Conservation (phyloP, 2,113 vertebrate genomes). For the Ceyx melanurus region DNA sequence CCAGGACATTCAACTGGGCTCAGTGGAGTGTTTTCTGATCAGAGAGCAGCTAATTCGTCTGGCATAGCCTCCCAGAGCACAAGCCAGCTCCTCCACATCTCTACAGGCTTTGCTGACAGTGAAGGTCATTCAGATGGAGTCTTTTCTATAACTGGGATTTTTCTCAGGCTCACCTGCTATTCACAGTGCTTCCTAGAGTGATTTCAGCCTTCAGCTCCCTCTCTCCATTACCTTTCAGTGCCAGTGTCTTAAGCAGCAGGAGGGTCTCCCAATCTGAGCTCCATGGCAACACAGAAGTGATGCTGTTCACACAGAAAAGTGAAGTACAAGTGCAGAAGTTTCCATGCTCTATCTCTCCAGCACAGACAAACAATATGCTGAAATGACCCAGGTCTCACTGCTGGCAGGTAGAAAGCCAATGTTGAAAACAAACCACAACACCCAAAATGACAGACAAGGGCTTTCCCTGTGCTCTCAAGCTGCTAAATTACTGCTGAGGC, state of each 20-base stretch:
- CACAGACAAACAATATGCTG: neutral
- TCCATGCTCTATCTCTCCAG: neutral
- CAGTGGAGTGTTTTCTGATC: neutral
- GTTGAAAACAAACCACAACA: neutral
- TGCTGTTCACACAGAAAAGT: neutral
- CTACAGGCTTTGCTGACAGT: too few relatives aligned
- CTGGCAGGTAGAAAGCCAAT: neutral
- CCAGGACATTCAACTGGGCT: neutral
- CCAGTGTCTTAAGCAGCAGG: neutral
- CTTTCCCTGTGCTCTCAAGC: neutral
- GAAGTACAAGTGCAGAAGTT: neutral
- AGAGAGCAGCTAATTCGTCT: neutral
- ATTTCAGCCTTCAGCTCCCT: neutral
- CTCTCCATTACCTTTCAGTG: neutral
- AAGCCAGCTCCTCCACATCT: neutral
- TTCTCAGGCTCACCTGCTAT: neutral
- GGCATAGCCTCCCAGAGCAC: neutral
- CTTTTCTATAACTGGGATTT: neutral
- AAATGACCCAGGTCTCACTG: neutral
- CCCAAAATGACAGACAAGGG: neutral
- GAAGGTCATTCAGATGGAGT: neutral
- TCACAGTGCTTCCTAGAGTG: neutral
- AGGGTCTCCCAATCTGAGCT: neutral
- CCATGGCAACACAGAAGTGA: accelerated
- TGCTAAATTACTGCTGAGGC: neutral